Conservation (phyloP, 1,140 invertebrate species). For the Prorops nasuta region DNA sequence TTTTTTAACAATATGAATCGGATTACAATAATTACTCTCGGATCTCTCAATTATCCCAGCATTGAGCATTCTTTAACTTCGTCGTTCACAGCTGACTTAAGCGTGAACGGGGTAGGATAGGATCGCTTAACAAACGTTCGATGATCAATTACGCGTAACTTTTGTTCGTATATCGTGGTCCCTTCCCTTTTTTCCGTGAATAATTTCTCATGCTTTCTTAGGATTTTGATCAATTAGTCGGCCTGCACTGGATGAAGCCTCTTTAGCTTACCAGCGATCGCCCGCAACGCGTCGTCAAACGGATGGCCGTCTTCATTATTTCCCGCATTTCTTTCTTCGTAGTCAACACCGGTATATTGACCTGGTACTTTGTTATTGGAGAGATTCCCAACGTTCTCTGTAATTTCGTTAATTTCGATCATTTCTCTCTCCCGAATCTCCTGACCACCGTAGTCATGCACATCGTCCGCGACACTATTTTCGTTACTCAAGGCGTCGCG, state of each 20-base stretch:
- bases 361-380: background rate
- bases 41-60: constrained; percentile 26
- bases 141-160: background rate
- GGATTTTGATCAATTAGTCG: background rate
- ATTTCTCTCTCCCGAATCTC: background rate
- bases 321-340: background rate
- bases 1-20: constrained; percentile 28
- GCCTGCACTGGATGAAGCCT: background rate
- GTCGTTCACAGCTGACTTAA: background rate
- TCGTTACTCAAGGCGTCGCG: background rate
- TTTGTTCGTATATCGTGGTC: background rate
- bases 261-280: background rate
- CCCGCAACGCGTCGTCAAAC: background rate
- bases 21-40: constrained; percentile 35
- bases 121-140: background rate
- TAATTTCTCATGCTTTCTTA: background rate
- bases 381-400: background rate
- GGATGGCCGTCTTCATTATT: background rate
- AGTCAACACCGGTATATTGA: no score
- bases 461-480: background rate
- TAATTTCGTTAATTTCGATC: background rate
- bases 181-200: background rate
- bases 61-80: constrained; percentile 12
- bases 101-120: background rate
- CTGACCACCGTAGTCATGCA: no score